These are phyloP conservation scores for Onchidella celtica DNA, from an alignment of 2,888 invertebrate genomes.

Conservation along the genomic window DNA sequence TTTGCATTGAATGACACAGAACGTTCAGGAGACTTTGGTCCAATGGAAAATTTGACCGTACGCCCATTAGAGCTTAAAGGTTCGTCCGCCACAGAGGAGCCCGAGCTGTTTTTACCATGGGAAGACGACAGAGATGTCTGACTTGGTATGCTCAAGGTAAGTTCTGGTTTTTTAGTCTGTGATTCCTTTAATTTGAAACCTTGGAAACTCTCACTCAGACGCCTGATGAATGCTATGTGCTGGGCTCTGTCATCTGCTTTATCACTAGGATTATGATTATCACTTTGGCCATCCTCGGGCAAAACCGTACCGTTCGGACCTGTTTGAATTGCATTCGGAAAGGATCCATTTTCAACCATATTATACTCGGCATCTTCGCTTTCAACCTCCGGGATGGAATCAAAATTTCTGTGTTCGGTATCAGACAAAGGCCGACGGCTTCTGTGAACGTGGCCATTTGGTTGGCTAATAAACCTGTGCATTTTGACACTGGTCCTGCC, in stretches of 20 bases:
- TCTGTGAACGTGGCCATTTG: neutral
- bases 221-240: too few relatives aligned
- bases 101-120: neutral
- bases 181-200: too few relatives aligned
- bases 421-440: neutral
- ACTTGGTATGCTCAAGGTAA: too few relatives aligned
- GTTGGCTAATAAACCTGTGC: neutral
- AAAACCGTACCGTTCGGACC: too few relatives aligned
- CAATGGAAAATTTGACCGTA: neutral
- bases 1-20: neutral
- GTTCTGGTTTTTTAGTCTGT: too few relatives aligned
- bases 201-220: too few relatives aligned
- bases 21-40: neutral
- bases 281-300: too few relatives aligned
- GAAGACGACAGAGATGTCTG: neutral
- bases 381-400: conserved; percentile 14
- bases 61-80: neutral
- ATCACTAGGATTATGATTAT: neutral
- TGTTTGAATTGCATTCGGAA: too few relatives aligned
- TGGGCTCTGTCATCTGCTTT: neutral
- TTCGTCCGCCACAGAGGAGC: neutral
- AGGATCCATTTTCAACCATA: too few relatives aligned
- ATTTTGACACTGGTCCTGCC: neutral
- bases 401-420: neutral
- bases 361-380: conserved; percentile 9